Percentiles rank a stretch among this genome's conserved stretches.
Evolutionary conservation across 2,113 vertebrate species (phyloP).

Genomic region (Acrocephalus kingi): DNA sequence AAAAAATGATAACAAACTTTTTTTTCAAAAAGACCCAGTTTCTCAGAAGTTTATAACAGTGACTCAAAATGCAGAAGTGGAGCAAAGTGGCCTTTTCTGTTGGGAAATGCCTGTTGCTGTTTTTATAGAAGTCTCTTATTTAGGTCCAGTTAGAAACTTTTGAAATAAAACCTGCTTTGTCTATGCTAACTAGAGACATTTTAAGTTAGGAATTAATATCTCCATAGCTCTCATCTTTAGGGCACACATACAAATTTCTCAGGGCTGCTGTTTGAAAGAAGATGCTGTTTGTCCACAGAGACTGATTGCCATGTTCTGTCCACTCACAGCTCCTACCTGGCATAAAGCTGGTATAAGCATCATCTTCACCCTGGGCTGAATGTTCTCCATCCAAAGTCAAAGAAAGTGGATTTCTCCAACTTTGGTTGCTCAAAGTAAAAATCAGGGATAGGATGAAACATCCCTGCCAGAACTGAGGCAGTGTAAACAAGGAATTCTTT

Average conservation of each 20-base stretch:
- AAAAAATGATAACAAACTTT: not conserved
- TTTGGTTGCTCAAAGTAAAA: not conserved
- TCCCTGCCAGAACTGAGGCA: not conserved
- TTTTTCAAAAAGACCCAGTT: not conserved
- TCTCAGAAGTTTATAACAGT: not conserved
- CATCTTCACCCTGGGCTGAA: not conserved
- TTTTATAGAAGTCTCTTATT: not conserved
- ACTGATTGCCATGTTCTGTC: not conserved
- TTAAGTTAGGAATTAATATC: not conserved
- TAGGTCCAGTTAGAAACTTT: not conserved
- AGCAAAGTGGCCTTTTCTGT: not conserved
- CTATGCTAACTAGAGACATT: not conserved
- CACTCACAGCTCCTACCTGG: not conserved
- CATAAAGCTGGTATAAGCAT: not conserved
- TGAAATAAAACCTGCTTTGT: not conserved
- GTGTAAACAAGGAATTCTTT: not conserved
- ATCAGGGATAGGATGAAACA: not conserved
- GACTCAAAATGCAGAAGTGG: not conserved
- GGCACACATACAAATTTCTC: not conserved
- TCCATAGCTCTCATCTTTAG: not conserved
- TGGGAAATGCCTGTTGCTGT: not conserved
- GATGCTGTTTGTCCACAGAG: not conserved
- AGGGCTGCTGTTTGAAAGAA: not conserved
- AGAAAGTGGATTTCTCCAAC: not conserved
- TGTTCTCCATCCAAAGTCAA: not conserved